Evolutionary conservation across 2,113 vertebrate species (phyloP), one percentile per base, ranked within the genome.

Genomic region (Triplophysa dalaica): DNA sequence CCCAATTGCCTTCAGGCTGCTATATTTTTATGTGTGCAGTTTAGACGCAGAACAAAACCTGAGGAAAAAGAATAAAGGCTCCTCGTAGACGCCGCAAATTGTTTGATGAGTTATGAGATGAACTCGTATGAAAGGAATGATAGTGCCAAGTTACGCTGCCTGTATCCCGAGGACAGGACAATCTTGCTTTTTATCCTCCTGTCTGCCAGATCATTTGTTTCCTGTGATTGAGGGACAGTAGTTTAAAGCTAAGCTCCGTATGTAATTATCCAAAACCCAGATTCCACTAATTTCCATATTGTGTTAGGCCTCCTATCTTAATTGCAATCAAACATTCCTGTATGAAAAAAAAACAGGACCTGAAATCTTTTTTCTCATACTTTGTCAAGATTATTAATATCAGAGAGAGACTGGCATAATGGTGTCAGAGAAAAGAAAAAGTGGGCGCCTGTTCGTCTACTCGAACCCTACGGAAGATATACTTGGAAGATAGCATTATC

Each of bases 81-180:
- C 45, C 11, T 24, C 72, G 82, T 72, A 82, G 79, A 88, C 78
- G 83, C 76, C 65, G 50, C 67, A 88, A 87, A 89, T 86, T 89
- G 82, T 92, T 90, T 92, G 90, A 92, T 90, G 86, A 91, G 85
- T 88, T 87, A 86, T 84, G 78, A 85, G 86, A 88, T 85, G 82
- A 88, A 86, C 85, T 84, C 62, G 77, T 85, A 85, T 82, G 83
- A 82, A 62, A 85, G 82, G 86, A 85, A 83, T 70, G 77, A 80
- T 85, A 78, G 83, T 85, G 87, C 86, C 86, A 87, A 86, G 80
- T 85, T 86, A 87, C 80, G 87, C 87, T 82, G 52, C 73, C 29
- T 77, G 80, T 78, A 61, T 87, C 85, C 85, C 33, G 81, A 81
- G 85, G 82, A 89, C 75, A n/a, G 52, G 81, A 68, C 75, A 74